A percentile compares a stretch with the other conserved stretches of the same genome.
phyloP scores from a whole-genome alignment of 2,113 vertebrate species.

The Aegithalos caudatus region DNA sequence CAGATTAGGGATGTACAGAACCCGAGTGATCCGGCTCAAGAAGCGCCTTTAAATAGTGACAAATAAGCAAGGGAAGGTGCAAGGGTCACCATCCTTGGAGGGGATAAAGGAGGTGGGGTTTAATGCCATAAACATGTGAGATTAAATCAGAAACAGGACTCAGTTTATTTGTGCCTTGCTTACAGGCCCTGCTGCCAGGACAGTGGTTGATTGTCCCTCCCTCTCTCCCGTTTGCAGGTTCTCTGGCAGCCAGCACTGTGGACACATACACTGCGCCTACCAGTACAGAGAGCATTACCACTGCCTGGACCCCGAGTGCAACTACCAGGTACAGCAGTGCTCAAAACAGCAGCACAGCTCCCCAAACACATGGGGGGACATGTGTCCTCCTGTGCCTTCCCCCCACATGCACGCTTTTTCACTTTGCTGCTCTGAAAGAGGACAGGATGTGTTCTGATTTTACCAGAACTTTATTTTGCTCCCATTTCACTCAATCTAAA shows the following conservation, averaged over 20 bases:
- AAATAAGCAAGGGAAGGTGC: neutral
- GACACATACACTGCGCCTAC: conserved; percentile 97
- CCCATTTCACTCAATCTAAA: neutral
- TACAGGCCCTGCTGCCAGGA: neutral
- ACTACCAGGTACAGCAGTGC: conserved; percentile 89
- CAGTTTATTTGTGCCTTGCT: neutral
- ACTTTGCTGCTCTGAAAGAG: neutral
- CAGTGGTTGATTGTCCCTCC: neutral
- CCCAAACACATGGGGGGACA: fast-evolving
- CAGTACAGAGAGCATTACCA: conserved; percentile 99
- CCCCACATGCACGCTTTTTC: neutral
- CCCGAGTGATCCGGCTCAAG: neutral
- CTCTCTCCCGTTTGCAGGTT: conserved; percentile 78
- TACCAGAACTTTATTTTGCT: neutral
- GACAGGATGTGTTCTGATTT: neutral
- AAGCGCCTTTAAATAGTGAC: conserved; percentile 13
- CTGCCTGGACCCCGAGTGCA: conserved; percentile 98
- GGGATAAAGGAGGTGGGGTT: neutral
- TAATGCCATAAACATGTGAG: neutral
- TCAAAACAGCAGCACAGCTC: neutral
- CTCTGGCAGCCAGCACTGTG: conserved; percentile 97
- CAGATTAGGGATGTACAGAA: neutral
- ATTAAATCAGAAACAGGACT: neutral
- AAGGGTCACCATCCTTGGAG: neutral
- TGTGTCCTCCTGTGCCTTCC: neutral